These are phyloP conservation scores for Dryoscopus gambensis DNA, from an alignment of 2,113 vertebrate genomes.

Conservation along the genomic window DNA sequence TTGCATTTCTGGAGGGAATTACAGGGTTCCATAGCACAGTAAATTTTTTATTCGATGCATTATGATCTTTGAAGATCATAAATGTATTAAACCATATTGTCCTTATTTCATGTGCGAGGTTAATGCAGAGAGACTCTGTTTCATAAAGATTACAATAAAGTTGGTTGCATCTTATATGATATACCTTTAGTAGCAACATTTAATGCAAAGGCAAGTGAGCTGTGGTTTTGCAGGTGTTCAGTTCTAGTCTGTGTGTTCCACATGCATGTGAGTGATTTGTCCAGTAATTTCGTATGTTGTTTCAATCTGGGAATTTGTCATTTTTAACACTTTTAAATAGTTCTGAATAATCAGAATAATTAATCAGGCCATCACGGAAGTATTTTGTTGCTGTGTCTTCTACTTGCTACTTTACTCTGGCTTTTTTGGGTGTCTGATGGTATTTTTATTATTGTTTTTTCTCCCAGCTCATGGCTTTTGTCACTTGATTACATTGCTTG, in stretches of 20 bases:
- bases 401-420: neutral
- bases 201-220: neutral
- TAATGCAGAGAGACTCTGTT: neutral
- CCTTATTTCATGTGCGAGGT: neutral
- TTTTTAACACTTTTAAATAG: neutral
- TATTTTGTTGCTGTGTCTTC: neutral
- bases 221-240: neutral
- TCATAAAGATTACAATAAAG: too few species aligned
- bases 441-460: neutral
- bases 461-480: neutral
- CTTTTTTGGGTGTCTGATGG: neutral
- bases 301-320: neutral
- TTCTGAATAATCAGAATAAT: neutral
- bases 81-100: neutral
- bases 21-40: neutral
- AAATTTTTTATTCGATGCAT: neutral
- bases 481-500: neutral
- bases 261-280: neutral
- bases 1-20: neutral
- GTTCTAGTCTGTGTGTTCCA: neutral
- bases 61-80: neutral
- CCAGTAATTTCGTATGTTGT: neutral
- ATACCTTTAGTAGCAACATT: neutral
- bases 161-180: neutral
- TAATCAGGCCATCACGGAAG: accelerated